Conservation (phyloP, 1,140 invertebrate species). For the Belonocnema kinseyi region DNA sequence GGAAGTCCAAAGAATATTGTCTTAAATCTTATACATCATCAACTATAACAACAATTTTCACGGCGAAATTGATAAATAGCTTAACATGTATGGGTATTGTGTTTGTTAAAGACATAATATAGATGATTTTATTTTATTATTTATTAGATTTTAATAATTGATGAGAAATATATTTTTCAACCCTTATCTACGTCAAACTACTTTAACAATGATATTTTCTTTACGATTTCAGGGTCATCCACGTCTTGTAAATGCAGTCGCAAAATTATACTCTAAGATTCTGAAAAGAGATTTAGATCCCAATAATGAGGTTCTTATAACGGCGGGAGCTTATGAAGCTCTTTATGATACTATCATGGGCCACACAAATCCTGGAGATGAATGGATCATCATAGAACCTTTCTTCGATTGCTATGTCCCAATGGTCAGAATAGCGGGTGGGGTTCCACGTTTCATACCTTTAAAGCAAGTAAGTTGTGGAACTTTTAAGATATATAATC, state of each 20-base stretch:
- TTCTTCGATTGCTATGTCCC: constrained; percentile 99
- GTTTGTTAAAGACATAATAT: no score
- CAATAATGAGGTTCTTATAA: constrained; percentile 90
- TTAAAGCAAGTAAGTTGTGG: constrained; percentile 83
- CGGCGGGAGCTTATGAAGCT: constrained; percentile 95
- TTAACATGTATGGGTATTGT: no score
- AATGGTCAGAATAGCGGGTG: constrained; percentile 93
- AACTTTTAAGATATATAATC: background rate
- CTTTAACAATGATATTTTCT: constrained; percentile 5
- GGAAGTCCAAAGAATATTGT: no score
- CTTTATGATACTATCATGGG: constrained; percentile 90
- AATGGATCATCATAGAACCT: constrained; percentile 98
- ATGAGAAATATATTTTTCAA: background rate
- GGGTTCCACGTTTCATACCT: constrained; percentile 90
- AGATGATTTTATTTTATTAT: no score
- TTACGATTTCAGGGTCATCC: constrained; percentile 89
- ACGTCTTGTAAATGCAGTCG: constrained; percentile 88
- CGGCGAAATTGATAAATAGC: no score
- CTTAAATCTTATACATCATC: no score
- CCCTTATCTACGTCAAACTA: background rate
- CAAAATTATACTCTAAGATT: constrained; percentile 90
- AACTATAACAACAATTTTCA: no score
- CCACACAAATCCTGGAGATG: constrained; percentile 88
- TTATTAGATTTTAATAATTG: no score
- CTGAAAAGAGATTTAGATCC: constrained; percentile 86